Percentiles rank a stretch among this genome's conserved stretches.
phyloP scores from a whole-genome alignment of 1,140 invertebrate genomes.

The Drosophila pseudoananassae region DNA sequence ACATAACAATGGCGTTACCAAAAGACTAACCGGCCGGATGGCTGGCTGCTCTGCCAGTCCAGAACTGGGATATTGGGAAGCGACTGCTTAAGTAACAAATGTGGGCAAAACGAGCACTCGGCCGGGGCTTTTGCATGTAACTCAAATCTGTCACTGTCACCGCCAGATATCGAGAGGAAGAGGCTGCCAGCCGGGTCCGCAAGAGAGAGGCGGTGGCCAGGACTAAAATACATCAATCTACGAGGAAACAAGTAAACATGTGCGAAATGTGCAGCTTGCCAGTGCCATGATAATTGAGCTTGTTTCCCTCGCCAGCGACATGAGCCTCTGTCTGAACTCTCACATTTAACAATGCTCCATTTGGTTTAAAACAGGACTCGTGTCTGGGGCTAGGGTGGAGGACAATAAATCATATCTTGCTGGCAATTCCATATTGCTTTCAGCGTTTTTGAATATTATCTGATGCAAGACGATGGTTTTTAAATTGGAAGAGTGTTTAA shows the following conservation, averaged over 20 bases:
- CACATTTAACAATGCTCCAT: neutral
- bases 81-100: conserved; percentile 9
- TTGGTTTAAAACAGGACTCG: neutral
- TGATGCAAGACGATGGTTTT: neutral
- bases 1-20: neutral
- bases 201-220: conserved; percentile 16
- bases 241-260: conserved; percentile 18
- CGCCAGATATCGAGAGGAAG: conserved; percentile 8
- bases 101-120: conserved; percentile 1
- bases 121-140: conserved; percentile 15
- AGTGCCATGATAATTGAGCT: conserved; percentile 24
- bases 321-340: neutral
- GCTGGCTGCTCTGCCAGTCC: neutral
- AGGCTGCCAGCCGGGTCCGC: too few species aligned
- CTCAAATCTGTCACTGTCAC: conserved; percentile 41
- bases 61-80: conserved; percentile 11
- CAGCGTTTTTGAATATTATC: neutral
- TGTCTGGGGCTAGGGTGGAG: neutral
- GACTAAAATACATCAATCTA: conserved; percentile 25
- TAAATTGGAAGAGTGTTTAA: neutral
- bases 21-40: neutral
- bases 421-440: conserved; percentile 1
- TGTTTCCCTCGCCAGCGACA: conserved; percentile 7
- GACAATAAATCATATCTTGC: conserved; percentile 1
- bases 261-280: conserved; percentile 16